phyloP scores from a whole-genome alignment of 2,888 invertebrate genomes.

The Leucozona laternaria region DNA sequence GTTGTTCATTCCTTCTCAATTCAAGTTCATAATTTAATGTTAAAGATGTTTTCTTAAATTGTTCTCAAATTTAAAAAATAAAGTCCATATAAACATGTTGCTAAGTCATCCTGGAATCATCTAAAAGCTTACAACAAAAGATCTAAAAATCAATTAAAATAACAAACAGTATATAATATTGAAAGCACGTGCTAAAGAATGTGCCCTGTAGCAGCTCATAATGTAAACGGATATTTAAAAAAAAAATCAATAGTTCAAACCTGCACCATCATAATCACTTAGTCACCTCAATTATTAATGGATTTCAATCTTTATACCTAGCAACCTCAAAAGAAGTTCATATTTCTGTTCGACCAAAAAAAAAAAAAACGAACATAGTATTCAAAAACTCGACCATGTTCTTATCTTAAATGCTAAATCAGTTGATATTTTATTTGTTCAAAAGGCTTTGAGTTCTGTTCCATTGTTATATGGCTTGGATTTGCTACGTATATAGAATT shows the following conservation, averaged over 20 bases:
- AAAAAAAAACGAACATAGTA: background rate
- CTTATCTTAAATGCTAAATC: slow-evolving; percentile 60
- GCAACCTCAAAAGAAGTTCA: slow-evolving; percentile 43
- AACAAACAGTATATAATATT: background rate
- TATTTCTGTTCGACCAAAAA: slow-evolving; percentile 7
- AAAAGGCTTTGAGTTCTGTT: slow-evolving; percentile 28
- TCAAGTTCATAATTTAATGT: background rate
- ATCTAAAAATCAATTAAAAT: slow-evolving; percentile 32
- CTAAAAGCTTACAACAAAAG: background rate
- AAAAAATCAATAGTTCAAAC: slow-evolving; percentile 61
- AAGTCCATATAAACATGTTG: background rate
- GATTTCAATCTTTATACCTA: slow-evolving; percentile 56
- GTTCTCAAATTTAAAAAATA: background rate
- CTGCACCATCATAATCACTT: slow-evolving; percentile 67
- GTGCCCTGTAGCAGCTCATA: background rate
- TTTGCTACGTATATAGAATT: slow-evolving; percentile 39
- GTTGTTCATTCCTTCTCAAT: background rate
- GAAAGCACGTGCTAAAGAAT: slow-evolving; percentile 33
- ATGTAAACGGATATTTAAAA: background rate
- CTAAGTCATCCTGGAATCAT: slow-evolving; percentile 21
- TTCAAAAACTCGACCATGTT: slow-evolving; percentile 15
- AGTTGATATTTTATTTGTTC: slow-evolving; percentile 39
- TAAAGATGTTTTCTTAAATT: background rate
- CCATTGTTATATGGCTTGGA: slow-evolving; percentile 24
- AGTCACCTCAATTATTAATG: slow-evolving; percentile 73